Evolutionary conservation across 2,888 invertebrate species (phyloP).

Genomic region (Tillus elongatus): DNA sequence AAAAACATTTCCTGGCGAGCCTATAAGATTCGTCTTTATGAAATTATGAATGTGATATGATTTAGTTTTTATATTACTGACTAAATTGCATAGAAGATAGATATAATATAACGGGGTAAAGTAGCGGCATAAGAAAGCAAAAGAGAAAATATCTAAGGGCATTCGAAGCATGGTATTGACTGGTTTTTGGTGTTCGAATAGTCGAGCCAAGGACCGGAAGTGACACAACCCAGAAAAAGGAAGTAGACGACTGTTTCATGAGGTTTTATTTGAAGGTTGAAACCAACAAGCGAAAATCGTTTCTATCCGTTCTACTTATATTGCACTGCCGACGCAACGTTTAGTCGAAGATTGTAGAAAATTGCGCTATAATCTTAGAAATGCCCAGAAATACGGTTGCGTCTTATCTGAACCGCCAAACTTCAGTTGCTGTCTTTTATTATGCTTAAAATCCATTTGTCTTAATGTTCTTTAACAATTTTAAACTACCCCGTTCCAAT

Average conservation of each 20-base stretch:
- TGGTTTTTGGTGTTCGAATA: conserved; percentile 25
- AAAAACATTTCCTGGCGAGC: no score
- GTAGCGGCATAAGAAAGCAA: conserved; percentile 14
- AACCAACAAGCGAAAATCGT: conserved; percentile 33
- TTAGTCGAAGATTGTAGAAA: conserved; percentile 26
- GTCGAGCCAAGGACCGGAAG: conserved; percentile 26
- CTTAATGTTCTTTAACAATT: no score
- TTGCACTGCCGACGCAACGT: conserved; percentile 27
- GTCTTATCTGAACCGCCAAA: conserved; percentile 19
- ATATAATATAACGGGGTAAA: neutral
- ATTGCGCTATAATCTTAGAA: conserved; percentile 28
- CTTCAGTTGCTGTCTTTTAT: no score
- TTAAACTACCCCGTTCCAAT: no score
- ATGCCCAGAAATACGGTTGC: conserved; percentile 24
- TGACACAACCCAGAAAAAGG: conserved; percentile 33
- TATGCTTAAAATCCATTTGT: no score
- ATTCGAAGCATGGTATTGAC: conserved; percentile 29
- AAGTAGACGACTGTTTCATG: conserved; percentile 32
- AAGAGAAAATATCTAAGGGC: conserved; percentile 22
- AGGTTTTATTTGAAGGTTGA: conserved; percentile 33
- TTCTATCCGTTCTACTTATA: conserved; percentile 33
- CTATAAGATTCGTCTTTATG: no score
- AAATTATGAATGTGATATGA: no score
- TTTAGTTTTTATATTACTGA: no score
- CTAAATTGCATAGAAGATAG: no score